Conservation (phyloP, 1,140 invertebrate genomes). For the Neodiprion lecontei region DNA sequence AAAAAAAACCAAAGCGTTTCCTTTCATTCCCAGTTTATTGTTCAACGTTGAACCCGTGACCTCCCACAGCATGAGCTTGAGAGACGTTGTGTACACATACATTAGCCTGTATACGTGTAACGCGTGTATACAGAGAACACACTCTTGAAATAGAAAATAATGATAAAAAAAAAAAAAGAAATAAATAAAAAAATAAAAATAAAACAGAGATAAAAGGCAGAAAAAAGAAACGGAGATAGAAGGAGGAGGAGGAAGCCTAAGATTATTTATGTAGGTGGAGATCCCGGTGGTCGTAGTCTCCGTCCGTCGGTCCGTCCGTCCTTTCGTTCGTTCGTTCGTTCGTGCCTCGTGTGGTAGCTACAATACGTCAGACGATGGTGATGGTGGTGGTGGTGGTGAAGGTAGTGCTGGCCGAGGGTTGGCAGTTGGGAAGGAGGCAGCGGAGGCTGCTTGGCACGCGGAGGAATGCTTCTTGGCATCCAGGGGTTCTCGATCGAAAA, state of each 20-base stretch:
- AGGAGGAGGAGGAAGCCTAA: not conserved
- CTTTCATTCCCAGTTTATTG: too few species aligned
- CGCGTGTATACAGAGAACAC: too few species aligned
- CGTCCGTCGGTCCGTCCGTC: not conserved
- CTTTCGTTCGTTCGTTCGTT: not conserved
- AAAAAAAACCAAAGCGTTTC: not conserved
- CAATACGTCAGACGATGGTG: not conserved
- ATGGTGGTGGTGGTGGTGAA: not conserved
- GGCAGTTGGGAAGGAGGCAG: not conserved
- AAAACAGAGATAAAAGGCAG: too few species aligned
- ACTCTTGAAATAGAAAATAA: not conserved
- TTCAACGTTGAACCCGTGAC: too few species aligned
- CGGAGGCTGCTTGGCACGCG: slow-evolving; percentile 1
- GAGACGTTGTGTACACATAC: too few species aligned
- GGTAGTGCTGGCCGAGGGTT: not conserved
- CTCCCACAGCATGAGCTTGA: too few species aligned
- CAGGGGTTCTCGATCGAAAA: not conserved
- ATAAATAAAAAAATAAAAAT: not conserved
- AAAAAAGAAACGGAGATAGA: too few species aligned
- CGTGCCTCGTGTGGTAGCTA: too few species aligned
- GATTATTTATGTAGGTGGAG: not conserved
- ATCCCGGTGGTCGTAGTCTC: not conserved
- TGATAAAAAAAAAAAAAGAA: not conserved
- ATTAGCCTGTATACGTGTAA: too few species aligned
- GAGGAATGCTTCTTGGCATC: not conserved